Base-by-base conservation (phyloP, 2,113 vertebrate genomes). In the Daboia siamensis region DNA sequence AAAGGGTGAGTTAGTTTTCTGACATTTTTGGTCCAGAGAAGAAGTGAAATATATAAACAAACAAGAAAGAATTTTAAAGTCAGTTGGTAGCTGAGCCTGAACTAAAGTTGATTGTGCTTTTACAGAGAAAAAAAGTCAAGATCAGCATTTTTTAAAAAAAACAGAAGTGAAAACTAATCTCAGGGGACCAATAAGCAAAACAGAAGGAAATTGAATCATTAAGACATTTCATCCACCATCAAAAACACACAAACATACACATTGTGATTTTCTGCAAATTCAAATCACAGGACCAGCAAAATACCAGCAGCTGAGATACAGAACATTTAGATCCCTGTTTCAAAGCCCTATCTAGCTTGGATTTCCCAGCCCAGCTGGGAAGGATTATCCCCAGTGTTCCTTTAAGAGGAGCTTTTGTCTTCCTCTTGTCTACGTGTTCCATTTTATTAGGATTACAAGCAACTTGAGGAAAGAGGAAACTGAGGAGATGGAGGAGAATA, bases 201-300 rank as follows among this genome's bases (percentile, higher is more conserved):
- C 33, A 86, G 56, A 86, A 93, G 92, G 92, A 93, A 93, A 93
- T 8, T 90, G 92, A 93, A 29, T 93, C 92, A 93, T 23, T 26
- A 39, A 56, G 24, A 2, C 23, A 15, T 9, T 33, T 59, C 86
- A 46, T 21, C 48, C 11, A 6, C 69, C 54, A 48, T 57, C 6
- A 23, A 55, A 74, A 29, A 54, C 1, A 39, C 21, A 56, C 44
- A 87, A 12, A 56, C 12, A 55, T 46, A 52, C 11, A 64, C 57
- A 80, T 54, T 85, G 55, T 86, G 46, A 57, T 64, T 90, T 86
- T 39, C 80, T 86, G 80, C 92, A 93, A 93, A 93, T 93, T 86
- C 88, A 93, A 64, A 86, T 46, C 88, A 90, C 74, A 48, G 54
- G 88, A 88, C 92, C 54, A 48, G 92, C 20, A 85, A 59, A 92